phyloP scores from a whole-genome alignment of 2,113 vertebrate species.

The Athene cunicularia region DNA sequence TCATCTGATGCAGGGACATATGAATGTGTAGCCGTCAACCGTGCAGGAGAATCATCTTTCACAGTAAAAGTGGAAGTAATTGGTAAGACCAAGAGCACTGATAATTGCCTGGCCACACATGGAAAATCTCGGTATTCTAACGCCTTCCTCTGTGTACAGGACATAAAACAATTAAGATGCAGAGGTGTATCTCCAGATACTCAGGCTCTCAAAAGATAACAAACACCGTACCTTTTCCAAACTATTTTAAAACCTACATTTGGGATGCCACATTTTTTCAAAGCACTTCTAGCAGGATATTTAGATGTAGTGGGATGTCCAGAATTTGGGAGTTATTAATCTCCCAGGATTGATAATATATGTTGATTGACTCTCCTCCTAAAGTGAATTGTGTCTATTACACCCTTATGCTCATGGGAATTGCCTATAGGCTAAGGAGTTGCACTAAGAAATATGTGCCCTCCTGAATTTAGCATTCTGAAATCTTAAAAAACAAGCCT shows the following conservation, averaged over 20 bases:
- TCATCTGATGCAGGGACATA: constrained; percentile 89
- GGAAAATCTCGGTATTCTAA: background rate
- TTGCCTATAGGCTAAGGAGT: background rate
- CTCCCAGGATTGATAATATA: background rate
- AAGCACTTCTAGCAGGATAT: background rate
- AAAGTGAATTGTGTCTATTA: background rate
- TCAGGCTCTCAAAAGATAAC: background rate
- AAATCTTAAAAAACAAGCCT: background rate
- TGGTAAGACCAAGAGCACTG: constrained; percentile 75
- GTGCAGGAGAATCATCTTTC: constrained; percentile 89
- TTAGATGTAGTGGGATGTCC: background rate
- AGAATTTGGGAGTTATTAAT: background rate
- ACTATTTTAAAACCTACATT: background rate
- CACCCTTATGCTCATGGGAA: background rate
- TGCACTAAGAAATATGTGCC: background rate
- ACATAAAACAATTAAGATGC: background rate
- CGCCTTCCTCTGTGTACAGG: background rate
- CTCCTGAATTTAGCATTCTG: background rate
- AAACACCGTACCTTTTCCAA: background rate
- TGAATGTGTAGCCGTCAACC: constrained; percentile 88
- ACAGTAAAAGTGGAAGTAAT: constrained; percentile 86
- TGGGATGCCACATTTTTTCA: background rate
- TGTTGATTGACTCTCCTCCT: background rate
- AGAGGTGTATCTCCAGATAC: background rate
- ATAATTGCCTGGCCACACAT: background rate